Evolutionary conservation across 1,140 invertebrate genomes (phyloP), one percentile per base, ranked within the genome.

Genomic region (Cydia pomonella): DNA sequence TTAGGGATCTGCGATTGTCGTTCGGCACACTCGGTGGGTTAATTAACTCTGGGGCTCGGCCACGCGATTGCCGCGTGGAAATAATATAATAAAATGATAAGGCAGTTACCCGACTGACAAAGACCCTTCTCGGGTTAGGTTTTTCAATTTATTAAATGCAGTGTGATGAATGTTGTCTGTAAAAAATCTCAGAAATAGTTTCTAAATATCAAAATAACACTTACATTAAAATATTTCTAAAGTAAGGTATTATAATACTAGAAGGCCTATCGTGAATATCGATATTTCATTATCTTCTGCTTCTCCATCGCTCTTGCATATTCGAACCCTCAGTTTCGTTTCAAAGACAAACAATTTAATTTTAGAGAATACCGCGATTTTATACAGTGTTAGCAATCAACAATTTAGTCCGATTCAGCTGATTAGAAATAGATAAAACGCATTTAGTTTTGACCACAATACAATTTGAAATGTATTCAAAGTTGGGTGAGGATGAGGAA

Each of bases 51-150:
- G 41, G 7, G 25, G 27, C 27, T 66, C 25, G 25, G 12, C 33
- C 63, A 66, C 63, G 63, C 16, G 63, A 12, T 23, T 27, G 27
- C 63, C 25, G 27, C 63, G 63, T 29, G 63, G 63, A 33, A 44
- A 16, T 12, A 44, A 41, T 0, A 62, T n/a, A 23, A n/a, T 27
- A 33, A 16, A n/a, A 66, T 27, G 13, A 44, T 44, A 13, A 38
- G 33, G 33, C 33, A 0, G 33, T 2, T 33, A 33, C 29, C 29
- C 5, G 29, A 7, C 29, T 33, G 29, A 7, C 29, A 7, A 7
- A 33, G 2, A 7, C 27, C 27, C 3, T 29, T 29, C 4, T 5
- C 29, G 29, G 29, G 33, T 38, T 10, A 38, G 33, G 33, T 38
- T 38, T 38, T 38, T 38, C 0, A 10, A n/a, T n/a, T n/a, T n/a